These are phyloP conservation scores for Thripadectes ignobilis DNA, from an alignment of 2,797 vertebrate genomes.

Conservation along the genomic window DNA sequence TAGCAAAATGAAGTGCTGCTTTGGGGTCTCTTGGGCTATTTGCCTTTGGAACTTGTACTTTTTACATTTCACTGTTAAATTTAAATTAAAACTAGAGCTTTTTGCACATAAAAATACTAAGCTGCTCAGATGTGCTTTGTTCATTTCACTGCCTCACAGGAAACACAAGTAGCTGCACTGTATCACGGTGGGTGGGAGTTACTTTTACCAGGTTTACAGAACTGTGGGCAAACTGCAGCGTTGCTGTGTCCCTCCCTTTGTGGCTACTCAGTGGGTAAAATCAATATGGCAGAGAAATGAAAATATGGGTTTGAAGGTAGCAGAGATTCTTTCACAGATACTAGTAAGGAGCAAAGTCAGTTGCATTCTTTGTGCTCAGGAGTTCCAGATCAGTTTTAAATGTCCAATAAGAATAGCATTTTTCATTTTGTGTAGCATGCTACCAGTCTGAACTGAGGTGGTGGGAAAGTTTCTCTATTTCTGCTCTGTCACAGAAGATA, in stretches of 20 bases:
- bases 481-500: background rate
- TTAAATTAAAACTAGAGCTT: background rate
- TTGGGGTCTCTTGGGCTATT: background rate
- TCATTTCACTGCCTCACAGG: background rate
- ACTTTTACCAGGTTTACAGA: constrained; percentile 47
- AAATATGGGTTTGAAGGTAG: background rate
- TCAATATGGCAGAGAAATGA: background rate
- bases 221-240: background rate
- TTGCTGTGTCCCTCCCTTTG: background rate
- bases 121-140: background rate
- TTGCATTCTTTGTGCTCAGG: background rate
- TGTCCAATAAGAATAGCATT: background rate
- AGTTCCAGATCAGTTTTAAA: background rate
- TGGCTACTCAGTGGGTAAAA: background rate
- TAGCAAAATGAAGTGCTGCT: constrained; percentile 4
- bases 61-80: background rate
- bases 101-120: background rate
- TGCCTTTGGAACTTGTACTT: background rate
- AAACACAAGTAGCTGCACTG: background rate
- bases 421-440: background rate
- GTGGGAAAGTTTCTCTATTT: background rate
- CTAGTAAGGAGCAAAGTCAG: constrained; percentile 2
- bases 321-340: background rate
- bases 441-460: background rate
- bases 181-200: background rate